Percentiles rank a stretch among this genome's conserved stretches.
Conservation (phyloP, 1,140 invertebrate species). For the Neodiprion fabricii region DNA sequence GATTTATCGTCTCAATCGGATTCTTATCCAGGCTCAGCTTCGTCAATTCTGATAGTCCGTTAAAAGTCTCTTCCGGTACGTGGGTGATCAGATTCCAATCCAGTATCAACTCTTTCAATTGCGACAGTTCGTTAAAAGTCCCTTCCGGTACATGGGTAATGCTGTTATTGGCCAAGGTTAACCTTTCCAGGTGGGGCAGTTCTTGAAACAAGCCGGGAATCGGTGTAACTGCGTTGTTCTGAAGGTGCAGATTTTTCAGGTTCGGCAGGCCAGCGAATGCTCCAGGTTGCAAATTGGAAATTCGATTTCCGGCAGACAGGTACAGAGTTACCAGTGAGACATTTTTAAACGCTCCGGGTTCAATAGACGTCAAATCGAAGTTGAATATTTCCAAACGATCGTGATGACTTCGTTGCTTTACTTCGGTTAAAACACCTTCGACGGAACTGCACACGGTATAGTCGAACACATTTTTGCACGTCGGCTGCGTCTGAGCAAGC, state of each 20-base stretch:
- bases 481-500: no score
- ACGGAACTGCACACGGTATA: no score
- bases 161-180: conserved; percentile 26
- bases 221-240: conserved; percentile 24
- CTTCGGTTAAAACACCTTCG: not conserved
- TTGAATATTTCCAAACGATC: conserved; percentile 13
- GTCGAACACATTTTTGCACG: no score
- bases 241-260: conserved; percentile 21
- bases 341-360: conserved; percentile 29
- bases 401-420: not conserved
- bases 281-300: conserved; percentile 18
- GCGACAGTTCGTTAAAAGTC: no score
- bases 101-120: no score
- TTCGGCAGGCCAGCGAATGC: conserved; percentile 31
- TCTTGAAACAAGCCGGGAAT: conserved; percentile 29
- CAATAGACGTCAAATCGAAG: conserved; percentile 24
- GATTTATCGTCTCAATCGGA: conserved; percentile 16
- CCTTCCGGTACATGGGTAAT: conserved; percentile 27
- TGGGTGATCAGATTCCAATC: no score
- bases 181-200: conserved; percentile 11
- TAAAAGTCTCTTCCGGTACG: conserved; percentile 19
- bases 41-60: conserved; percentile 19
- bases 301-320: conserved; percentile 26
- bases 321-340: conserved; percentile 12
- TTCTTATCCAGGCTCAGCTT: conserved; percentile 28